These are phyloP conservation scores for Drosophila paramelanica DNA, from an alignment of 2,888 invertebrate species.

Conservation along the genomic window DNA sequence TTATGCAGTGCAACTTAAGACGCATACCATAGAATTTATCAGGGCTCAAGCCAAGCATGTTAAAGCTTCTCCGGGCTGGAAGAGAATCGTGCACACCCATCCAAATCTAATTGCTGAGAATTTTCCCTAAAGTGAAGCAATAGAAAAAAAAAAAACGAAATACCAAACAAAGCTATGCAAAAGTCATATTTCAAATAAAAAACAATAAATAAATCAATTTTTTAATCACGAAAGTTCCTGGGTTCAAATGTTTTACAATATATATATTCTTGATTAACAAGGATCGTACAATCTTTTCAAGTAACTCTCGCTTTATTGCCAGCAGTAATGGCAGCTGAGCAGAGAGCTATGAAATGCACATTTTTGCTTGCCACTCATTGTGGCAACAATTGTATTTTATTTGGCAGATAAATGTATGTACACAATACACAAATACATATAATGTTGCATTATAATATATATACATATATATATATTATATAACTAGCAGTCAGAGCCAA, in stretches of 20 bases:
- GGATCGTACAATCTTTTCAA: neutral
- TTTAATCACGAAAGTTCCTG: too few relatives aligned
- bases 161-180: neutral
- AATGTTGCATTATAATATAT: neutral
- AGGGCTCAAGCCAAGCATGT: conserved; percentile 99
- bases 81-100: conserved; percentile 97
- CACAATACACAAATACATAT: neutral
- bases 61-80: conserved; percentile 98
- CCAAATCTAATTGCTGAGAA: conserved; percentile 97
- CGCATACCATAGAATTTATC: conserved; percentile 98
- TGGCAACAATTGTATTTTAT: conserved; percentile 25
- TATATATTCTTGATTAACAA: too few relatives aligned
- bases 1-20: conserved; percentile 98
- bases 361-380: conserved; percentile 16
- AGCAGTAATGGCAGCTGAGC: conserved; percentile 9
- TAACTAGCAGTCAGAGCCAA: conserved; percentile 22
- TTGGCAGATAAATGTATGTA: conserved; percentile 5
- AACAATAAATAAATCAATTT: too few relatives aligned
- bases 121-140: conserved; percentile 1
- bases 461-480: conserved; percentile 13
- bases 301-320: neutral
- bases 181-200: neutral
- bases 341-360: conserved; percentile 2
- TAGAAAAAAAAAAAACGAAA: neutral
- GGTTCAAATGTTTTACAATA: too few relatives aligned